Base-by-base conservation (phyloP, 2,888 invertebrate genomes). In the Drosophila monieri region DNA sequence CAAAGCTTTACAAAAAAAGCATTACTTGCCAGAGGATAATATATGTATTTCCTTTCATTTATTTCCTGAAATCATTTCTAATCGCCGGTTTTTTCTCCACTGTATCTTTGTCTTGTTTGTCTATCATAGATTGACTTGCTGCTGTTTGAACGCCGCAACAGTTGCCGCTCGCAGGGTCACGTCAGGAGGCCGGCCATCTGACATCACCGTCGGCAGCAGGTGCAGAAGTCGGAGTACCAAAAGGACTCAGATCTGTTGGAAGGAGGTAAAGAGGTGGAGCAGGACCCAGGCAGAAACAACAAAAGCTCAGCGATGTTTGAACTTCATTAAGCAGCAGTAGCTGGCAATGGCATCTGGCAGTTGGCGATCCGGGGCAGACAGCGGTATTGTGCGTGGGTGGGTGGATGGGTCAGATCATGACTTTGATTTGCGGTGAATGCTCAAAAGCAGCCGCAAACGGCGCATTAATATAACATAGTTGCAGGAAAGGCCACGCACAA, bases 381-480 rank as follows among this genome's bases (percentile, higher is more conserved):
- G 30, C 57, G 59, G 47, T 35, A 35, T 35, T 35, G 35, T 35
- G 54, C 53, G 3, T 35, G 15, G 52, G 12, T 30, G 54, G 60
- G 41, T 41, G 56, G 64, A 58, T 64, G 76, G 74, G 60, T 27
- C 71, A 52, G 49, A 54, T 71, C 73, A 70, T 80, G 80, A 66
- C 59, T 84, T 80, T 87, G 85, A 85, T 85, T 80, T 71, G 74
- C 60, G 85, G 73, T 70, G 67, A 73, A 48, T 58, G 62, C 70
- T 76, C 57, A 76, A 80, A 70, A 55, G 74, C 49, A 59, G 61
- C 78, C 85, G 25, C 83, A 87, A 73, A 71, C 71, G 61, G 67
- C 75, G 80, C 65, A 67, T 77, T 84, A 80, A 76, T 69, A 77
- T 74, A 62, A 64, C 65, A 75, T 58, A 58, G 55, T 53, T 49